Evolutionary conservation across 2,888 invertebrate genomes (phyloP).

Genomic region (Zaprionus bogoriensis): DNA sequence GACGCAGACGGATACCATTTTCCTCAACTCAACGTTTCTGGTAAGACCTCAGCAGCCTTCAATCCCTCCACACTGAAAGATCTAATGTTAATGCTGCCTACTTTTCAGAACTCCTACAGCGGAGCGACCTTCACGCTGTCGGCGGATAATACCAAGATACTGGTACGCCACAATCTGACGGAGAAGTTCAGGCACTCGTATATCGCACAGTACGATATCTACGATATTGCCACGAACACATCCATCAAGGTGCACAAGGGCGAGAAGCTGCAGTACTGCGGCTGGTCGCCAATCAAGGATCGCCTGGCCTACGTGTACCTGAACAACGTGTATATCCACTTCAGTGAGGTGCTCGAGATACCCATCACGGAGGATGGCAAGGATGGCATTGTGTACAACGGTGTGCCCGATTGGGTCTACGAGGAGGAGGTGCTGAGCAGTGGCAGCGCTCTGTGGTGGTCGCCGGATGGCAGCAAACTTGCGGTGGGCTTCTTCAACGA

Average conservation of each 20-base stretch:
- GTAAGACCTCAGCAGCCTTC: conserved; percentile 58
- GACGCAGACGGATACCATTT: conserved; percentile 57
- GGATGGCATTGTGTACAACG: conserved; percentile 89
- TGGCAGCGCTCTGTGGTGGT: conserved; percentile 91
- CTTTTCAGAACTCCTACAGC: conserved; percentile 76
- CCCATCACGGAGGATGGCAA: conserved; percentile 86
- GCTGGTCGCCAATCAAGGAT: conserved; percentile 85
- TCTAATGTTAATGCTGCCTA: too few relatives aligned
- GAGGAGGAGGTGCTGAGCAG: conserved; percentile 92
- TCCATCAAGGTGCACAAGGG: conserved; percentile 84
- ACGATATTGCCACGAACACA: conserved; percentile 83
- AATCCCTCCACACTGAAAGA: too few relatives aligned
- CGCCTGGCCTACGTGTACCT: conserved; percentile 86
- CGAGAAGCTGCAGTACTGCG: conserved; percentile 85
- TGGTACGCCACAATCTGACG: conserved; percentile 78
- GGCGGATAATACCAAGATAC: conserved; percentile 77
- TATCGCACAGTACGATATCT: conserved; percentile 86
- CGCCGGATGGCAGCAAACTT: conserved; percentile 87
- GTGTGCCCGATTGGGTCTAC: conserved; percentile 96
- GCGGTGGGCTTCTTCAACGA: conserved; percentile 90
- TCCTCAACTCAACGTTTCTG: conserved; percentile 67
- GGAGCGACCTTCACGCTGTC: conserved; percentile 80
- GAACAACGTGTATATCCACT: conserved; percentile 86
- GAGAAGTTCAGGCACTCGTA: conserved; percentile 86
- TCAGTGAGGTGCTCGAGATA: conserved; percentile 75